These are phyloP conservation scores for Megaceryle torquata DNA, from an alignment of 2,113 vertebrate genomes.

Conservation along the genomic window DNA sequence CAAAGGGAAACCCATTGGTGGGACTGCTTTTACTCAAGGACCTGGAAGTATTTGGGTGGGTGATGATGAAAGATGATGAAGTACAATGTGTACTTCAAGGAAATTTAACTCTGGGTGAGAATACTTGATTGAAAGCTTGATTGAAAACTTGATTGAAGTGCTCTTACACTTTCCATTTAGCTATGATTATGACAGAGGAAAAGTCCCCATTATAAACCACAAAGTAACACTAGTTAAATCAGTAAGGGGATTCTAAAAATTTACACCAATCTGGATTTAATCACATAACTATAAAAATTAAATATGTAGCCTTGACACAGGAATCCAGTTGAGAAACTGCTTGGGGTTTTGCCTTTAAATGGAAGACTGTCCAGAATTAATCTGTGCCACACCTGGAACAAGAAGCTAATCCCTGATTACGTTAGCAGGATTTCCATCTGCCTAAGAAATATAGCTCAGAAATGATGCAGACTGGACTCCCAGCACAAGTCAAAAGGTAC, in stretches of 20 bases:
- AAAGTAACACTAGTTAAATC: not conserved
- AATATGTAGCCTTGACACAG: not conserved
- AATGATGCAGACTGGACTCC: not conserved
- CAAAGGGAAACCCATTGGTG: too few relatives aligned
- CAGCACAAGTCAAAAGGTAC: not conserved
- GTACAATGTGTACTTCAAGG: too few relatives aligned
- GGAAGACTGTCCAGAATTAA: not conserved
- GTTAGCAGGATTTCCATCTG: not conserved
- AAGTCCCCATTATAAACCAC: not conserved
- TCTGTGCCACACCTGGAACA: not conserved
- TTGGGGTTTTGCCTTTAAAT: not conserved
- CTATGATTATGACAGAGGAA: not conserved
- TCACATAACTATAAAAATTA: not conserved
- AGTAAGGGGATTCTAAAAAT: not conserved
- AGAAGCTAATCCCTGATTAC: not conserved
- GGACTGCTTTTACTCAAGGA: too few relatives aligned
- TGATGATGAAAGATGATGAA: too few relatives aligned
- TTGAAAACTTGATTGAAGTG: not conserved
- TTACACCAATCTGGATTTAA: not conserved
- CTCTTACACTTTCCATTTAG: not conserved
- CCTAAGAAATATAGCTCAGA: not conserved
- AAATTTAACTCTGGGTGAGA: too few relatives aligned
- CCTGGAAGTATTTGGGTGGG: too few relatives aligned
- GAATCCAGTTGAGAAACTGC: not conserved
- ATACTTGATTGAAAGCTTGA: too few relatives aligned